Evolutionary conservation across 1,140 invertebrate species (phyloP).

Genomic region (Muscidifurax raptorellus): DNA sequence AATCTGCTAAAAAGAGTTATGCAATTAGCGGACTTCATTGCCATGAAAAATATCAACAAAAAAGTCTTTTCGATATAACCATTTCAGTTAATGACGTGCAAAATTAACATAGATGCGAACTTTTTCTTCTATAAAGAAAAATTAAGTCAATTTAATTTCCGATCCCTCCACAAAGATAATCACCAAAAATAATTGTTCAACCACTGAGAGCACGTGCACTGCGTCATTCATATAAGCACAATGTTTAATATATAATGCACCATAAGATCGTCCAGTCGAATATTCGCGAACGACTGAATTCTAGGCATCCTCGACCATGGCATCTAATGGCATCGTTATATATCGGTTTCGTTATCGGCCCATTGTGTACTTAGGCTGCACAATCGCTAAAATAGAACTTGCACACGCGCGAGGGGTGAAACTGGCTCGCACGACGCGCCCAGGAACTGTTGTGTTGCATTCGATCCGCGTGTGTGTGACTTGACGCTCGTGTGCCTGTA

Average conservation of each 20-base stretch:
- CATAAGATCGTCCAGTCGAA: not conserved
- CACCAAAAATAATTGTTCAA: too few relatives aligned
- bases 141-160: too few relatives aligned
- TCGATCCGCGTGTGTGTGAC: not conserved
- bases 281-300: constrained; percentile 1
- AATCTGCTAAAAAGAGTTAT: not conserved
- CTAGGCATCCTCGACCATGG: not conserved
- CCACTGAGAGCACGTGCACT: too few relatives aligned
- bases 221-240: too few relatives aligned
- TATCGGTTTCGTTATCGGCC: constrained; percentile 28
- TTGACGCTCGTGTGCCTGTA: not conserved
- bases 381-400: constrained; percentile 19
- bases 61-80: too few relatives aligned
- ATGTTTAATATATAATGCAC: too few relatives aligned
- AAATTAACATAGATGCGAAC: too few relatives aligned
- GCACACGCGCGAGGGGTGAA: not conserved
- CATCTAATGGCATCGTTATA: constrained; percentile 11
- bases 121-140: too few relatives aligned
- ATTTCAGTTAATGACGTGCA: too few relatives aligned
- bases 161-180: too few relatives aligned
- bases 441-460: not conserved
- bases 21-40: too few relatives aligned
- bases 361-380: constrained; percentile 30
- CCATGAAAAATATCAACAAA: not conserved
- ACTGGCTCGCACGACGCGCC: not conserved